Percentiles rank a stretch among this genome's conserved stretches.
Conservation (phyloP, 2,113 vertebrate species). For the Pongo abelii region DNA sequence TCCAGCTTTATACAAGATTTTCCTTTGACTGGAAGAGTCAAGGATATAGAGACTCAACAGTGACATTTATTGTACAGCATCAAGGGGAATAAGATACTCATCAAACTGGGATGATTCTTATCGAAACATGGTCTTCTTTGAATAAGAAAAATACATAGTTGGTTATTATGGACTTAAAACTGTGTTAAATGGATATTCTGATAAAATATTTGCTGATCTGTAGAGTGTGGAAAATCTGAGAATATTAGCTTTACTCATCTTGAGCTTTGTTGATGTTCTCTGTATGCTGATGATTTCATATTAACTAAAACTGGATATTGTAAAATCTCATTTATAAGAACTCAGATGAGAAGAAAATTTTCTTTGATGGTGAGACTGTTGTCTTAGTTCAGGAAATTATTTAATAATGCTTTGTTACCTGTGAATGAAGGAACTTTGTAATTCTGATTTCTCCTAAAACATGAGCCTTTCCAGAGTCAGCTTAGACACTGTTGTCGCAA, state of each 20-base stretch:
- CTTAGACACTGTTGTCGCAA: not conserved
- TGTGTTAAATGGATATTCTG: not conserved
- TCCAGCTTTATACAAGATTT: not conserved
- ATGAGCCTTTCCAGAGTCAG: not conserved
- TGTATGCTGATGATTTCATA: not conserved
- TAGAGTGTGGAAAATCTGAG: not conserved
- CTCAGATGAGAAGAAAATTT: not conserved
- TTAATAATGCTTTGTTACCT: not conserved
- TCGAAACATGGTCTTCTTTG: not conserved
- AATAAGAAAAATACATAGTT: not conserved
- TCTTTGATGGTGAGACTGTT: not conserved
- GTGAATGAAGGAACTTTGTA: not conserved
- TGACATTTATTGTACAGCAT: not conserved
- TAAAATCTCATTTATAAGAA: slow-evolving; percentile 43
- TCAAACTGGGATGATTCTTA: not conserved
- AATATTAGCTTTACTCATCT: not conserved
- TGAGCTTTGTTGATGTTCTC: not conserved
- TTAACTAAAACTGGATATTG: slow-evolving; percentile 1
- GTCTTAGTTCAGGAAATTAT: slow-evolving; percentile 34
- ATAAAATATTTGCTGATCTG: not conserved
- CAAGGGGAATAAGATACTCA: not conserved
- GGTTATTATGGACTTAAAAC: not conserved
- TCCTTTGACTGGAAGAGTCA: not conserved
- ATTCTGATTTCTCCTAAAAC: not conserved
- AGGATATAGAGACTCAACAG: not conserved